Base-by-base conservation (phyloP, 1,140 invertebrate genomes). In the Thrips palmi region DNA sequence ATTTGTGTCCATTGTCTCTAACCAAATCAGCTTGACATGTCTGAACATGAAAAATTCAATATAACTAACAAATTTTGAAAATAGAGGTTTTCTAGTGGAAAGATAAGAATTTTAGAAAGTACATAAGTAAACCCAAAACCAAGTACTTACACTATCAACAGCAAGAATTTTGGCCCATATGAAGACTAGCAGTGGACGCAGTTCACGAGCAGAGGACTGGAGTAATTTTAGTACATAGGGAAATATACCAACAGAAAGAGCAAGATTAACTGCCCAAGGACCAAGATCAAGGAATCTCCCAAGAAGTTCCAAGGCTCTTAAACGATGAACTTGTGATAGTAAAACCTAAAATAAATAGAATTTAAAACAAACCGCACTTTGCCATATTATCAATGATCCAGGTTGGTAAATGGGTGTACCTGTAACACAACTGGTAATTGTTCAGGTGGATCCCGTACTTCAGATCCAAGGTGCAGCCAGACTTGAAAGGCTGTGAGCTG, bases 161-260 rank as follows among this genome's bases (percentile, higher is more conserved):
- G 92, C 89, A 32, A 98, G 63, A 47, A 99, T 97, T 66, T 97
- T 97, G 4, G 94, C 91, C 94, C 94, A 99, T 45, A 98, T 97
- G 53, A 94, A 97, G 20, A 97, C 88, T 33, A 99, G 67, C 24
- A 93, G 65, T 7, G 89, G 84, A 22, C 91, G 65, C 37, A 98
- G 62, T 58, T 98, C 93, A 47, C 74, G 71, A 2, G 88, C 87
- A 44, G 80, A 86, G 47, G 87, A 89, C 62, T 97, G 92, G 30
- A 96, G 62, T 40, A 97, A 59, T 57, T 97, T 97, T 6, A 97
- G 65, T 43, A 98, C 91, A 61, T 99, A 99, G 3, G 94, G 94
- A 59, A 97, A 98, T 46, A 98, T 97, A 43, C 94, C 94, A 25
- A 98, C 94, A 34, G 85, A 87, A 10, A 98, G 65, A 23, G 93